Percentiles rank a stretch among this genome's conserved stretches.
Evolutionary conservation across 2,113 vertebrate genomes (phyloP).

Genomic region (Rhizomys pruinosus): DNA sequence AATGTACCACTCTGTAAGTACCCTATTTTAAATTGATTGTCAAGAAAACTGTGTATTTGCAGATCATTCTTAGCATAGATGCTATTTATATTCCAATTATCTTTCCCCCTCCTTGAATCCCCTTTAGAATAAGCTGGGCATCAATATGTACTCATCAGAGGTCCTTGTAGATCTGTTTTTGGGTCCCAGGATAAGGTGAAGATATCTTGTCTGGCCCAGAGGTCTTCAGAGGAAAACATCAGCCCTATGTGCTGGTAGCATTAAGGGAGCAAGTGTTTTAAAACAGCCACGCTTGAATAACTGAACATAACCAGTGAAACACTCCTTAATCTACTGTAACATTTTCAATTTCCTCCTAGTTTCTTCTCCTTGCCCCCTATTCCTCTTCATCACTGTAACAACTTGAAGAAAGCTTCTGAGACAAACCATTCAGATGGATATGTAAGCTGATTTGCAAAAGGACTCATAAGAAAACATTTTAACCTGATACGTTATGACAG

Average conservation of each 20-base stretch:
- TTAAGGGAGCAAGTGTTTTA: background rate
- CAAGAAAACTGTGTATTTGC: background rate
- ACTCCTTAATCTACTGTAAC: background rate
- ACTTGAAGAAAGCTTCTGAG: conserved; percentile 24
- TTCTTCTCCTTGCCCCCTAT: background rate
- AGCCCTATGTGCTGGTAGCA: background rate
- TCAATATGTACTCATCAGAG: background rate
- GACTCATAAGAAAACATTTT: background rate
- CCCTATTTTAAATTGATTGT: background rate
- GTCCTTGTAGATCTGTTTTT: background rate
- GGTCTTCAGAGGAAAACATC: background rate
- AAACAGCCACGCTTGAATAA: background rate
- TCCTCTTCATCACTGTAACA: background rate
- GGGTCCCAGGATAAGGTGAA: background rate
- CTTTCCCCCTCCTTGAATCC: background rate
- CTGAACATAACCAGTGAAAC: background rate
- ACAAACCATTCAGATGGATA: background rate
- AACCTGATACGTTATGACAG: background rate
- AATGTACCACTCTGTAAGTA: background rate
- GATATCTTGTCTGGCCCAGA: background rate
- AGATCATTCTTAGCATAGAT: conserved; percentile 1
- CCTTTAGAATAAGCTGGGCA: conserved; percentile 31
- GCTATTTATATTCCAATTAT: conserved; percentile 29
- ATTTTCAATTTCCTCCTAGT: conserved; percentile 29
- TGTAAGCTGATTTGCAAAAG: conserved; percentile 7